Base-by-base conservation (phyloP, 2,888 invertebrate species). In the Standfussiana lucernea region DNA sequence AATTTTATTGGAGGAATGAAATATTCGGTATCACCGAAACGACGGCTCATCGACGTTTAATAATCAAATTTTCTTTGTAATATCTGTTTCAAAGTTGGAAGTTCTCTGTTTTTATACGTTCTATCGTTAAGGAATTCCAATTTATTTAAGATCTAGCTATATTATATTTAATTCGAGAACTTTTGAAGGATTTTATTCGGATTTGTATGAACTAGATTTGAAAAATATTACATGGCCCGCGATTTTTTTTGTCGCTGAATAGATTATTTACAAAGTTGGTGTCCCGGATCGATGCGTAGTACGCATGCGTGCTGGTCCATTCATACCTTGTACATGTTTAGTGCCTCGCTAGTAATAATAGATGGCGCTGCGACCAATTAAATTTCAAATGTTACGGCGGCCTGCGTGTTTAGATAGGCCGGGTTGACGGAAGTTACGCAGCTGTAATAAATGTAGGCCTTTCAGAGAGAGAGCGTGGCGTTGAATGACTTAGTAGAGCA, bases 241-340 rank as follows among this genome's bases (percentile, higher is more conserved):
- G 85, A 89, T 85, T 92, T 93, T 92, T 75, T 93, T 92, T 92
- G 90, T 90, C 86, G 85, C 90, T 88, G 88, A 92, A 93, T 95
- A 92, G 92, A 95, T 95, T 94, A 96, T 96, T 96, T 95, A 95
- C 92, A 88, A 70, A 90, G 90, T 88, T 88, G 88, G 91, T 90
- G 88, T 88, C 81, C 85, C 90, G 95, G 96, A 96, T 96, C 96
- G 93, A 96, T 96, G 92, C 83, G 85, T 88, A 93, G 87, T 93
- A 93, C 96, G 96, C 96, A 94, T 92, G 96, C 96, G 96, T 93
- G 92, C 82, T 94, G 87, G 84, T 89, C 87, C 95, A 94, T 96
- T 95, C 95, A 95, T 94, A 89, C 87, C 84, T 84, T 88, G 76
- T 74, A 84, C 82, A 80, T 86, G 87, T 84, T 88, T 91, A 89